Base-by-base conservation (phyloP, 2,888 invertebrate species). In the Apamea sordens region DNA sequence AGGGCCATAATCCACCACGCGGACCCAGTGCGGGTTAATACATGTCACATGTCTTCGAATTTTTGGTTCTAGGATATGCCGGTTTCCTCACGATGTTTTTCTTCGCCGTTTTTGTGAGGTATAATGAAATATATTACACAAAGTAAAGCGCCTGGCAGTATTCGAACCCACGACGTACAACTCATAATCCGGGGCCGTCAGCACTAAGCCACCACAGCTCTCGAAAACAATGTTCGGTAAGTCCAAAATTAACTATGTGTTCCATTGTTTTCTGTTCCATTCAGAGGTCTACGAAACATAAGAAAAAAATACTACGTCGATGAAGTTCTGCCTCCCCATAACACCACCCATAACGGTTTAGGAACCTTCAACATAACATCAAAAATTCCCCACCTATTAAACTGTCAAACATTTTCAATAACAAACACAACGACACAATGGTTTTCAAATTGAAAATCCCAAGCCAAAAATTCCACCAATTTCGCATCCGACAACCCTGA, bases 401-500 rank as follows among this genome's bases (percentile, higher is more conserved):
- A 50, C 63, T 53, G 41, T 24, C 69, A 73, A 64, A 36, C 24
- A 70, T 53, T 75, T 73, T 65, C 53, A 77, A 59, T 69, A 85
- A 41, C 59, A 71, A 76, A 73, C 79, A 76, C 76, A 71, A 74
- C 15, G 63, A 47, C 50, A 84, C 73, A 84, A 84, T 85, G 53
- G 73, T 32, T 82, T 73, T 82, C 67, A 79, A 85, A 86, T 86
- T 83, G 86, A 85, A 85, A 84, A 85, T 82, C 70, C 75, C 32
- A 59, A 77, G 41, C 79, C 70, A 73, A 85, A 80, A 80, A 83
- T 86, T 73, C 75, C 86, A 75, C 61, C 75, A 84, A 74, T 86
- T 86, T 72, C 44, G 75, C 41, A 70, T 47, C 67, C 76, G 86
- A 69, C 89, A 88, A 70, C 88, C 89, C 88, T 88, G 82, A 82